phyloP scores from a whole-genome alignment of 1,140 invertebrate species.

The Oryctes rhinoceros region DNA sequence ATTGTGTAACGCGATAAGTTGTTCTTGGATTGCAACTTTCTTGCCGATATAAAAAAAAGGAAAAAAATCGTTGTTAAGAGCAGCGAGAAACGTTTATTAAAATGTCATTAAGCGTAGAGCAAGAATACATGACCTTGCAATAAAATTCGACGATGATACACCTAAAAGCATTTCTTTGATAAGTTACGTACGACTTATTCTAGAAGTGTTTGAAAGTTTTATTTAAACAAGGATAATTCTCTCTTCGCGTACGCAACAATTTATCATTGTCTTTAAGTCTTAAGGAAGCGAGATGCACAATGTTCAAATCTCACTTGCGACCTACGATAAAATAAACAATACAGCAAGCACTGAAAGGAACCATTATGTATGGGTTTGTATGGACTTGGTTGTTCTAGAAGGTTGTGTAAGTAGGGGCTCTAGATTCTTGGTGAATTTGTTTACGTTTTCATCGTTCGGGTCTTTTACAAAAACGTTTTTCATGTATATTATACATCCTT shows the following conservation, averaged over 20 bases:
- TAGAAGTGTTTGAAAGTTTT: background rate
- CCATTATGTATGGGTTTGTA: conserved; percentile 1
- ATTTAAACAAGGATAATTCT: background rate
- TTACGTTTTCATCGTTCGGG: conserved; percentile 28
- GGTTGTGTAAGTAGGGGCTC: background rate
- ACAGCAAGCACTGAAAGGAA: background rate
- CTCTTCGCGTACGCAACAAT: background rate
- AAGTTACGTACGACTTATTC: background rate
- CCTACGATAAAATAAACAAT: conserved; percentile 35
- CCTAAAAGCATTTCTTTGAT: background rate
- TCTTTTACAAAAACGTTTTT: conserved; percentile 11
- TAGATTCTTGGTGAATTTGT: conserved; percentile 10
- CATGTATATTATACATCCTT: background rate
- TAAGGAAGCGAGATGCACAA: background rate
- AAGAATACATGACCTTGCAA: background rate
- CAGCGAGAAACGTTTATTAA: background rate
- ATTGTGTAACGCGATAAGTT: background rate
- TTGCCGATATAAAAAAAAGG: background rate
- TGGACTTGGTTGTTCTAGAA: conserved; percentile 16
- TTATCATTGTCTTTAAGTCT: background rate
- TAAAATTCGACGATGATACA: background rate
- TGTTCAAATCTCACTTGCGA: background rate
- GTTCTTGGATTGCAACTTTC: background rate
- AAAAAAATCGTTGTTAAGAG: background rate
- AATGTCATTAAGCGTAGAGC: background rate